A percentile compares a stretch with the other conserved stretches of the same genome.
These are phyloP conservation scores for Hemicordylus capensis DNA, from an alignment of 2,113 vertebrate species.

Conservation along the genomic window DNA sequence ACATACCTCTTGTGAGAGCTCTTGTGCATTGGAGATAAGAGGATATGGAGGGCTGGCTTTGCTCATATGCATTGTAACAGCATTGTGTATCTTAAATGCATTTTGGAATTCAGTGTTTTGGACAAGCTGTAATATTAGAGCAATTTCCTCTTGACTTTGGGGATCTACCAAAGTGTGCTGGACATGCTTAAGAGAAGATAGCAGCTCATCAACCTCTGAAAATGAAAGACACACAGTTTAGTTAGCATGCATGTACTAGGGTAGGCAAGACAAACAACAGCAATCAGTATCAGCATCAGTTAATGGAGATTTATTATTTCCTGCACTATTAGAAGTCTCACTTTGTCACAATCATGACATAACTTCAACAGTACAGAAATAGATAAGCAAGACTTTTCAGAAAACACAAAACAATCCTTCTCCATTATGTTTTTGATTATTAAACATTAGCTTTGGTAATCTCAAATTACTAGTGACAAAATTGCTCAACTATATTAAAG, in stretches of 20 bases:
- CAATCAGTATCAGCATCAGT: neutral
- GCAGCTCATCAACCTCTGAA: slow-evolving; percentile 89
- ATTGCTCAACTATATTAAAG: neutral
- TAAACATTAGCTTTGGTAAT: neutral
- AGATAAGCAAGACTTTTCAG: slow-evolving; percentile 8
- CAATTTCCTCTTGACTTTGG: slow-evolving; percentile 92
- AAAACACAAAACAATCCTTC: neutral
- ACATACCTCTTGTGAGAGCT: slow-evolving; percentile 92
- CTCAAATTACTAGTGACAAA: neutral
- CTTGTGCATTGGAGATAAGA: slow-evolving; percentile 85
- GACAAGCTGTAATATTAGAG: slow-evolving; percentile 87
- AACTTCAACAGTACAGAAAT: neutral
- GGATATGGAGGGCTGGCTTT: slow-evolving; percentile 88
- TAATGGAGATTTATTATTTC: neutral
- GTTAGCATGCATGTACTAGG: slow-evolving; percentile 17
- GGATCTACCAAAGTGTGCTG: slow-evolving; percentile 85
- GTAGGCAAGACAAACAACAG: neutral
- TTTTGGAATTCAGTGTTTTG: slow-evolving; percentile 89
- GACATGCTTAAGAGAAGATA: slow-evolving; percentile 87
- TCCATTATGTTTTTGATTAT: neutral
- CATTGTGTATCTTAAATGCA: slow-evolving; percentile 88
- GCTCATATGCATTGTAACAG: slow-evolving; percentile 87
- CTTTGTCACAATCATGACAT: neutral
- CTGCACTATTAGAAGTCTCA: neutral
- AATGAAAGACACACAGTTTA: slow-evolving; percentile 42